phyloP scores from a whole-genome alignment of 1,140 invertebrate species.

The Drosophila cardini region DNA sequence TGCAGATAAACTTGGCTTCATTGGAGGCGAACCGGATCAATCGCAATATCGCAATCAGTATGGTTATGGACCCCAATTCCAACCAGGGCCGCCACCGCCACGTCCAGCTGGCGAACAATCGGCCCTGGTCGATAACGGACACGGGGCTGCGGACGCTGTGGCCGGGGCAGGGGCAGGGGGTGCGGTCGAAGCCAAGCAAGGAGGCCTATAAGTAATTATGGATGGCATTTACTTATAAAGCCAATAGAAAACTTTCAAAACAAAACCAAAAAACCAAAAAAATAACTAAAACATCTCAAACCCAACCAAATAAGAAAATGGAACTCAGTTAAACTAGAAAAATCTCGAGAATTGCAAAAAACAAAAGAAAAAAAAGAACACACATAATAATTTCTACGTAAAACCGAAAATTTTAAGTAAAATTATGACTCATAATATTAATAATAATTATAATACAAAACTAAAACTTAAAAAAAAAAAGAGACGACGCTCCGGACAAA shows the following conservation, averaged over 20 bases:
- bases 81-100: conserved; percentile 70
- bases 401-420: conserved; percentile 65
- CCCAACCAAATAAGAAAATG: conserved; percentile 13
- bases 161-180: conserved; percentile 33
- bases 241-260: conserved; percentile 52
- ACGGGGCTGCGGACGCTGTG: conserved; percentile 28
- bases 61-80: conserved; percentile 81
- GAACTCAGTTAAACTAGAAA: conserved; percentile 75
- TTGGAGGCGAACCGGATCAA: conserved; percentile 85
- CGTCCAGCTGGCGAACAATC: conserved; percentile 72
- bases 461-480: too few species aligned
- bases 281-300: conserved; percentile 6
- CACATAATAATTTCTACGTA: conserved; percentile 64
- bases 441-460: conserved; percentile 42
- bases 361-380: conserved; percentile 40
- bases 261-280: conserved; percentile 35
- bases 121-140: conserved; percentile 66
- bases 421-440: conserved; percentile 70
- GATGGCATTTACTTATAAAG: conserved; percentile 56
- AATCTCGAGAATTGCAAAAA: conserved; percentile 68
- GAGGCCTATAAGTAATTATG: conserved; percentile 69
- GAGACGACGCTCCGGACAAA: conserved; percentile 70
- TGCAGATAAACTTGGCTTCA: conserved; percentile 83
- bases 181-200: conserved; percentile 47
- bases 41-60: conserved; percentile 82